These are phyloP conservation scores for Nymphalis io DNA, from an alignment of 1,140 invertebrate genomes.

Conservation along the genomic window DNA sequence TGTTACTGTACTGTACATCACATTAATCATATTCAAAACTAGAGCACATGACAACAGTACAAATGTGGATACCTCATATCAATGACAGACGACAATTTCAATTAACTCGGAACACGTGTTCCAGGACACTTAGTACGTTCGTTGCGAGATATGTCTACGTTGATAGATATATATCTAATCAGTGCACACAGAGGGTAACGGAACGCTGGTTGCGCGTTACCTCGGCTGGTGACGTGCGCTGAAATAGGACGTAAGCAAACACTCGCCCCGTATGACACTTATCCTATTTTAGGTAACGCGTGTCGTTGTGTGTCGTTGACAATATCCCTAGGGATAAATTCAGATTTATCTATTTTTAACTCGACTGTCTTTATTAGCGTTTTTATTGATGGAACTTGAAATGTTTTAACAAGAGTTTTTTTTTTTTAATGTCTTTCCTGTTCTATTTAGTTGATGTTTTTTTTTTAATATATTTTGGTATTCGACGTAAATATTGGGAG, in stretches of 20 bases:
- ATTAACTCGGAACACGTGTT: slow-evolving; percentile 20
- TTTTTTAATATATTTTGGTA: too few relatives aligned
- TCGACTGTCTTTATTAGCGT: neutral
- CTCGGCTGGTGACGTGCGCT: slow-evolving; percentile 21
- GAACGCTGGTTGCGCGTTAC: neutral
- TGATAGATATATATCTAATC: slow-evolving; percentile 31
- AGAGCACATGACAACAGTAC: neutral
- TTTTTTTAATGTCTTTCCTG: neutral
- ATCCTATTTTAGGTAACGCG: slow-evolving; percentile 26
- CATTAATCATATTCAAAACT: too few relatives aligned
- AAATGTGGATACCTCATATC: neutral
- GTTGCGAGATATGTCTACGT: slow-evolving; percentile 13
- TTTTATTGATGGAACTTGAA: neutral
- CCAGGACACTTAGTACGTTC: slow-evolving; percentile 12
- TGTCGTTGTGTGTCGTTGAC: slow-evolving; percentile 11
- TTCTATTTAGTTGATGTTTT: neutral
- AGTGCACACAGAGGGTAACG: slow-evolving; percentile 20
- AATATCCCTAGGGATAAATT: neutral
- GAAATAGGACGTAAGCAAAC: slow-evolving; percentile 29
- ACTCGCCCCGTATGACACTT: slow-evolving; percentile 26
- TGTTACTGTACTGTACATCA: too few relatives aligned
- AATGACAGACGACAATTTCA: slow-evolving; percentile 15
- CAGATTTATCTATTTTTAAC: slow-evolving; percentile 2
- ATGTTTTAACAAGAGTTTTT: neutral
- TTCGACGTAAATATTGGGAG: too few relatives aligned